Conservation (phyloP, 2,888 invertebrate species). For the Agrilus cyanescens region DNA sequence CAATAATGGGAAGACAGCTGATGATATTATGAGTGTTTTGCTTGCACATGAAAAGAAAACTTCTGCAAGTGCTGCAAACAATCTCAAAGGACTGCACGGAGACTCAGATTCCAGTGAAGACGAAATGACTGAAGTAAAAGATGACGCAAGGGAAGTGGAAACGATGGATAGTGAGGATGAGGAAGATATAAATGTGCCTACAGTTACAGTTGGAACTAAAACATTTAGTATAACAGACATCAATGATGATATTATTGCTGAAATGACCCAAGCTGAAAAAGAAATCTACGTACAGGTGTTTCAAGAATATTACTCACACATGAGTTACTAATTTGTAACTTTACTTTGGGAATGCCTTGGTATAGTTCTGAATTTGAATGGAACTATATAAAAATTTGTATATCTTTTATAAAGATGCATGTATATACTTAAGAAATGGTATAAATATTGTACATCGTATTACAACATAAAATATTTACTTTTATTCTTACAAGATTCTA, state of each 20-base stretch:
- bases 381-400: slow-evolving; percentile 1
- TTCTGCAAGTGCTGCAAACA: slow-evolving; percentile 42
- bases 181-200: slow-evolving; percentile 67
- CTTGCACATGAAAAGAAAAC: slow-evolving; percentile 79
- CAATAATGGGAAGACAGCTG: slow-evolving; percentile 46
- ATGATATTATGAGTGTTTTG: slow-evolving; percentile 87
- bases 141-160: slow-evolving; percentile 28
- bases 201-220: slow-evolving; percentile 68
- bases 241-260: slow-evolving; percentile 73
- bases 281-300: slow-evolving; percentile 89
- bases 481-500: no score
- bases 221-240: slow-evolving; percentile 74
- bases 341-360: no score
- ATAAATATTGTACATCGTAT: no score
- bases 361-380: no score
- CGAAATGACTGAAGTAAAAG: slow-evolving; percentile 58
- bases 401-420: not conserved
- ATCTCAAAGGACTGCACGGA: slow-evolving; percentile 47
- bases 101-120: slow-evolving; percentile 74
- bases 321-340: slow-evolving; percentile 55
- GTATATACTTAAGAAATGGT: no score
- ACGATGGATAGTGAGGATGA: slow-evolving; percentile 40
- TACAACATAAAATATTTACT: no score
- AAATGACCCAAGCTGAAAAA: slow-evolving; percentile 87
- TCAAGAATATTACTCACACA: slow-evolving; percentile 86